phyloP scores from a whole-genome alignment of 2,888 invertebrate genomes.

The Mactromeris polynyma region DNA sequence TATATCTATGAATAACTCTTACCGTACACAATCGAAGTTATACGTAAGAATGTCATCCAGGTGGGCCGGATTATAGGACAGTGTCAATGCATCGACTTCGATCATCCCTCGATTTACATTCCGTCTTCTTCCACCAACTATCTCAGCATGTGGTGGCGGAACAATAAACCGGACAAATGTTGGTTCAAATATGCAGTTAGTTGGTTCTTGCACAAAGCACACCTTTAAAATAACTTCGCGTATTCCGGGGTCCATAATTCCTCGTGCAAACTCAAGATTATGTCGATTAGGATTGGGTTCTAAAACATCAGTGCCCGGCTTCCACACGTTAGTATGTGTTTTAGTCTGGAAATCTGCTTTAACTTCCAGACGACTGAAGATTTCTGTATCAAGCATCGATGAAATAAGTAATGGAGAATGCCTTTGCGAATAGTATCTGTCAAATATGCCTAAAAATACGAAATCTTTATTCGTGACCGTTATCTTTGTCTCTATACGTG shows the following conservation, averaged over 20 bases:
- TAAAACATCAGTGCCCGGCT: constrained; percentile 28
- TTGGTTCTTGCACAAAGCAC: constrained; percentile 61
- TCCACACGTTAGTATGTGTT: constrained; percentile 64
- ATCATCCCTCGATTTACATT: constrained; percentile 25
- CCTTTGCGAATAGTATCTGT: constrained; percentile 66
- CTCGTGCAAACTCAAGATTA: constrained; percentile 60
- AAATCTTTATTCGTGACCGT: constrained; percentile 62
- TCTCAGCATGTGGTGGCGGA: constrained; percentile 68
- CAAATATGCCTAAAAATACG: constrained; percentile 69
- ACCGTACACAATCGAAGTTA: neutral
- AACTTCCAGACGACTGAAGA: constrained; percentile 68
- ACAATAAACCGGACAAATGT: constrained; percentile 62
- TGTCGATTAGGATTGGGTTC: constrained; percentile 39
- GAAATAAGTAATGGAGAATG: constrained; percentile 63
- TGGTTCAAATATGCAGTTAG: constrained; percentile 68
- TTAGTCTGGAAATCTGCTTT: constrained; percentile 46
- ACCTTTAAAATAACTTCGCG: constrained; percentile 61
- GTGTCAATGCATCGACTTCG: constrained; percentile 57
- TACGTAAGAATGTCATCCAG: neutral
- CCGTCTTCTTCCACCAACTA: constrained; percentile 66
- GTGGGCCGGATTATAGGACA: constrained; percentile 68
- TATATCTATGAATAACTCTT: neutral
- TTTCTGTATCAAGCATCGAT: constrained; percentile 66
- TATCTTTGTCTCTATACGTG: constrained; percentile 30
- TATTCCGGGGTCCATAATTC: constrained; percentile 42